Percentiles rank a stretch among this genome's conserved stretches.
Conservation (phyloP, 2,797 vertebrate species). For the Myotis pilosus region DNA sequence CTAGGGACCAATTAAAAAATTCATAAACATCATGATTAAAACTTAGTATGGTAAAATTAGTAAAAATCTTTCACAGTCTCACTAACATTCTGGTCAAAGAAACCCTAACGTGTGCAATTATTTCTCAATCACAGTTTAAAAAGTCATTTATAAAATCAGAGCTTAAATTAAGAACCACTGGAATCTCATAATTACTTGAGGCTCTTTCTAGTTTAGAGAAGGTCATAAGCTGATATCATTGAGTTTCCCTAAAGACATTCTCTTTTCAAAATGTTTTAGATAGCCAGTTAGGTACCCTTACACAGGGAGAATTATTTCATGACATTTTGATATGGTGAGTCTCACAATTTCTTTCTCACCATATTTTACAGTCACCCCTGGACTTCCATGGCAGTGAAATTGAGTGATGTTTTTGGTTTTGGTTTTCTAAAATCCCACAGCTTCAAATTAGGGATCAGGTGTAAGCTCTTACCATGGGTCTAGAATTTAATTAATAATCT, state of each 20-base stretch:
- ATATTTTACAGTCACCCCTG: neutral
- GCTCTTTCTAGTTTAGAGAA: neutral
- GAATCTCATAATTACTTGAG: constrained; percentile 24
- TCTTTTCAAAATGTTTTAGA: neutral
- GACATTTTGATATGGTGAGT: neutral
- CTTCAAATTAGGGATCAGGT: constrained; percentile 52
- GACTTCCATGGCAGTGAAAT: neutral
- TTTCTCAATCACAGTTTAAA: constrained; percentile 9
- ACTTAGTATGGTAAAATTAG: neutral
- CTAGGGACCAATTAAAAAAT: neutral
- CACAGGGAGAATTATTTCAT: neutral
- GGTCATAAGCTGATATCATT: neutral
- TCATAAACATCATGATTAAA: neutral
- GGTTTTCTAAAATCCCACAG: constrained; percentile 17
- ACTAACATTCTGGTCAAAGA: constrained; percentile 12
- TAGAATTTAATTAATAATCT: constrained; percentile 56
- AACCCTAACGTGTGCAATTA: neutral
- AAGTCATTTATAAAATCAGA: constrained; percentile 23
- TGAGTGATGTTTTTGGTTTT: neutral
- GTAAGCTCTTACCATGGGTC: constrained; percentile 40
- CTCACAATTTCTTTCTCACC: constrained; percentile 27
- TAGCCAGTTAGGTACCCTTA: neutral
- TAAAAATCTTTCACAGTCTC: neutral
- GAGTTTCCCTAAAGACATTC: constrained; percentile 15
- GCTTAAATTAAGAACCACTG: neutral